Evolutionary conservation across 2,888 invertebrate species (phyloP).

Genomic region (Stictocephala bisonia): DNA sequence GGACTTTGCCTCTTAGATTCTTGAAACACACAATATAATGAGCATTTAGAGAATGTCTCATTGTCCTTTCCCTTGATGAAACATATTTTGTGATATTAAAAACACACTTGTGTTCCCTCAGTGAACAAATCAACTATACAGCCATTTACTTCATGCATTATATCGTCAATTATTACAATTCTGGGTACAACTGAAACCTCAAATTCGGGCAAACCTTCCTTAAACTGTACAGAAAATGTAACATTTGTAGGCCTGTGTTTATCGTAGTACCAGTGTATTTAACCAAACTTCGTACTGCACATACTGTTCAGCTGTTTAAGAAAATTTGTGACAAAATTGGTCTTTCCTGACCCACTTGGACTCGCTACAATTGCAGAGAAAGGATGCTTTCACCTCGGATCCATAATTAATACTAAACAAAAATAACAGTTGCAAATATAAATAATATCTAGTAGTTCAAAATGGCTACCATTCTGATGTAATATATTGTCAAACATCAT

Average conservation of each 20-base stretch:
- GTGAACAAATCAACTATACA: conserved; percentile 9
- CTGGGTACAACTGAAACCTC: background rate
- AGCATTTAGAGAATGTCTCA: conserved; percentile 55
- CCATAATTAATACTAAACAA: too few species aligned
- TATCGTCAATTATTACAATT: conserved; percentile 4
- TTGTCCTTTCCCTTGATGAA: conserved; percentile 55
- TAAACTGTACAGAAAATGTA: background rate
- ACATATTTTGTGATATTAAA: conserved; percentile 56
- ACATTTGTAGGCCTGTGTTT: background rate
- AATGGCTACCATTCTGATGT: too few species aligned
- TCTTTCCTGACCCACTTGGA: background rate
- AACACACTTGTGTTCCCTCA: conserved; percentile 39
- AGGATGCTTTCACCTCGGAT: conserved; percentile 10
- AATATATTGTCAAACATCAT: too few species aligned
- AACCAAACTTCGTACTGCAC: background rate
- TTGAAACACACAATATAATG: conserved; percentile 57
- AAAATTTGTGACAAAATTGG: background rate
- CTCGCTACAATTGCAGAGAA: background rate
- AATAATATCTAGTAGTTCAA: too few species aligned
- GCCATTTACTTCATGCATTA: background rate
- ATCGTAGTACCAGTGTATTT: background rate
- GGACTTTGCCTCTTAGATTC: conserved; percentile 54
- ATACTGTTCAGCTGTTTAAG: background rate
- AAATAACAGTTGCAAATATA: too few species aligned
- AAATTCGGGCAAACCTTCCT: background rate